These are phyloP conservation scores for Candidula unifasciata DNA, from an alignment of 2,888 invertebrate species.

Conservation along the genomic window DNA sequence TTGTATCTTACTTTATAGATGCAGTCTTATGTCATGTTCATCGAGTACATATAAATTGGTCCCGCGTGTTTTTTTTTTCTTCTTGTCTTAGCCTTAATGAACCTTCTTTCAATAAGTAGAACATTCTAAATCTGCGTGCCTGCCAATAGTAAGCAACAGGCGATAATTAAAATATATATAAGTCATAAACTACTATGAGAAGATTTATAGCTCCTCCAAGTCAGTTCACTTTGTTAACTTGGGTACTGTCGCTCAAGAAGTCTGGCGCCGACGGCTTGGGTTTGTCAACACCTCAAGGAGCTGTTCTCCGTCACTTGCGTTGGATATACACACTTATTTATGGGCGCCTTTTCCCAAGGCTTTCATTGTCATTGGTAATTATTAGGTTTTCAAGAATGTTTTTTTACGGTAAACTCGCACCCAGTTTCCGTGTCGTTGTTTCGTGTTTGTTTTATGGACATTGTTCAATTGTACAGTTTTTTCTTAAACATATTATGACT, in stretches of 20 bases:
- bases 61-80: too few relatives aligned
- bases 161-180: conserved; percentile 39
- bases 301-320: conserved; percentile 2
- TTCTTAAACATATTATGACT: too few relatives aligned
- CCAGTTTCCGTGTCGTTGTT: neutral
- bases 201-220: conserved; percentile 13
- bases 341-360: neutral
- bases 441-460: neutral
- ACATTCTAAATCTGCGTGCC: too few relatives aligned
- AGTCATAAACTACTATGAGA: neutral
- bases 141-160: neutral
- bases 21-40: too few relatives aligned
- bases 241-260: neutral
- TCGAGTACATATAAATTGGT: too few relatives aligned
- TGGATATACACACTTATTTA: conserved; percentile 10
- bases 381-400: neutral
- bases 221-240: conserved; percentile 1
- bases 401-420: neutral
- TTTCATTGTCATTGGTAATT: conserved; percentile 16
- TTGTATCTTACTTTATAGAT: too few relatives aligned
- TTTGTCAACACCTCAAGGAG: conserved; percentile 28
- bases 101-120: neutral
- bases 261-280: conserved; percentile 19
- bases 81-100: neutral
- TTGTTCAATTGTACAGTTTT: neutral